These are phyloP conservation scores for Orgyia antiqua DNA, from an alignment of 2,888 invertebrate genomes.

Conservation along the genomic window DNA sequence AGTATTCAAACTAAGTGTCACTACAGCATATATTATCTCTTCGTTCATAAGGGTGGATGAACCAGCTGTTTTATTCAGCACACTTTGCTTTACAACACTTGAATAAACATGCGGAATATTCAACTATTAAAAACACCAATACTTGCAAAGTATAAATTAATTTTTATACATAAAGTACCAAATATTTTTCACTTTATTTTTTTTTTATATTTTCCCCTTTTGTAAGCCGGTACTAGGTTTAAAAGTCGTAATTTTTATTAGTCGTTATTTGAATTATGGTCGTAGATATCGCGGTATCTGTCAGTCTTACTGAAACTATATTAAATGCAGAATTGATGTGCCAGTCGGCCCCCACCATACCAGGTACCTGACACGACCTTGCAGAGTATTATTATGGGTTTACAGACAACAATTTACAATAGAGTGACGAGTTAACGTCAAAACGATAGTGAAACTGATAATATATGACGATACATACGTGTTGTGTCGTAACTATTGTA, in stretches of 20 bases:
- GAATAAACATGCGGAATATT: conserved; percentile 35
- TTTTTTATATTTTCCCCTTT: no score
- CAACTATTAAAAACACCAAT: not conserved
- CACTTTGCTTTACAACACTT: conserved; percentile 45
- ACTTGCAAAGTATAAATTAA: not conserved
- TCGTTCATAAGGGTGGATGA: conserved; percentile 19
- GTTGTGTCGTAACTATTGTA: conserved; percentile 55
- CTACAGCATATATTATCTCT: no score
- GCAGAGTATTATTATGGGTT: conserved; percentile 74
- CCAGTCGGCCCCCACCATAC: conserved; percentile 50
- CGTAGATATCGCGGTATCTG: conserved; percentile 4
- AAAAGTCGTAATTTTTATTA: no score
- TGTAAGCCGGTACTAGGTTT: no score
- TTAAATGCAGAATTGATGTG: conserved; percentile 49
- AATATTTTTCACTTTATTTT: no score
- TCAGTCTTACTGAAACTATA: conserved; percentile 45
- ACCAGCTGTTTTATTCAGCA: conserved; percentile 31
- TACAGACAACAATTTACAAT: conserved; percentile 73
- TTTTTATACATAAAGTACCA: not conserved
- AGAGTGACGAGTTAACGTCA: conserved; percentile 61
- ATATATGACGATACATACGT: conserved; percentile 49
- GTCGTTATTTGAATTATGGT: not conserved
- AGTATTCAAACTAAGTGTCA: no score
- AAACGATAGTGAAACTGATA: conserved; percentile 67
- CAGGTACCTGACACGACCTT: conserved; percentile 54